Evolutionary conservation across 2,888 invertebrate genomes (phyloP).

Genomic region (Ichneumon xanthorius): DNA sequence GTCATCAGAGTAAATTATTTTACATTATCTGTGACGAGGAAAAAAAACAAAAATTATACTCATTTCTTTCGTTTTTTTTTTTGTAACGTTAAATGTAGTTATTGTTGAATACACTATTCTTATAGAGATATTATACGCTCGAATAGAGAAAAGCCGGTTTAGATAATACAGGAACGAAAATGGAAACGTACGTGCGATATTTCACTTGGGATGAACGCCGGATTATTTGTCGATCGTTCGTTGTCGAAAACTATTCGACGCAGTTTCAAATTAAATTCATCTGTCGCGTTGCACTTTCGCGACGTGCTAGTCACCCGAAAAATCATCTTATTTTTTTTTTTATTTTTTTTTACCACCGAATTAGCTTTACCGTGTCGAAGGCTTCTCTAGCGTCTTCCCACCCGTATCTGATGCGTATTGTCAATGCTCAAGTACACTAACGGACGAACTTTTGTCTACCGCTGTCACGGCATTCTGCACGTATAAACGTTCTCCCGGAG

Average conservation of each 20-base stretch:
- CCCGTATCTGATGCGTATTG: constrained; percentile 25
- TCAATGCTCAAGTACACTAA: constrained; percentile 23
- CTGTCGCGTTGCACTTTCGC: constrained; percentile 64
- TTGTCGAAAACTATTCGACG: constrained; percentile 12
- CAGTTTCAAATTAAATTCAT: constrained; percentile 37
- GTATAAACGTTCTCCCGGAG: constrained; percentile 4
- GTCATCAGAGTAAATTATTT: constrained; percentile 82
- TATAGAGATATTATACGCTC: constrained; percentile 78
- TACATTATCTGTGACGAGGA: constrained; percentile 61
- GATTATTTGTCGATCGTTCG: constrained; percentile 29
- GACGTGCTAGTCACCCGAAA: constrained; percentile 77
- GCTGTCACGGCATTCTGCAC: neutral
- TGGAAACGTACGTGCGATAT: constrained; percentile 34
- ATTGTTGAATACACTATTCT: constrained; percentile 82
- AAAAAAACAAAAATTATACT: constrained; percentile 66
- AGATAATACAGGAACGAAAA: constrained; percentile 38
- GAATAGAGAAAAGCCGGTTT: constrained; percentile 67
- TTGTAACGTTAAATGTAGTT: constrained; percentile 78
- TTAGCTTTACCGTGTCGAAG: constrained; percentile 47
- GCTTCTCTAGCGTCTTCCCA: constrained; percentile 45
- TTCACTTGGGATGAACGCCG: constrained; percentile 35
- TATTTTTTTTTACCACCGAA: constrained; percentile 66
- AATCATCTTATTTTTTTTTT: constrained; percentile 36
- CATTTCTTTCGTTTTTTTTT: constrained; percentile 31
- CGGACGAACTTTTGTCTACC: constrained; percentile 11